A percentile compares a stretch with the other conserved stretches of the same genome.
Conservation (phyloP, 2,113 vertebrate genomes). For the Ranitomeya variabilis region DNA sequence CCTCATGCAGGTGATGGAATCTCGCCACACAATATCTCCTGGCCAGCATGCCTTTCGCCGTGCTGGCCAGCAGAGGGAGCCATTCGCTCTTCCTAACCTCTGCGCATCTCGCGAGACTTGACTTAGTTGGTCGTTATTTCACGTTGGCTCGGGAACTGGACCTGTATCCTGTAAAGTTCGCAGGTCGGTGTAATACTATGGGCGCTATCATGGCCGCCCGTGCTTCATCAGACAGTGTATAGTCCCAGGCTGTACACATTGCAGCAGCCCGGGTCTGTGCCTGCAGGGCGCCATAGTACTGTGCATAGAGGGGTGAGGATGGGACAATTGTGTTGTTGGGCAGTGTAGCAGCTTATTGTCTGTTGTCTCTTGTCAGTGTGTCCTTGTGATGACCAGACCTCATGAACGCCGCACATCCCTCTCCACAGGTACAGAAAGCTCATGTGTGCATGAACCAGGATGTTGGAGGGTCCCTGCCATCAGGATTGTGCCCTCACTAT, state of each 20-base stretch:
- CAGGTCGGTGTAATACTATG: neutral
- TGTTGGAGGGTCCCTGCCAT: too few species aligned
- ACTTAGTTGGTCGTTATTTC: neutral
- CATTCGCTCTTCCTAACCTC: neutral
- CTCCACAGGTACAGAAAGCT: neutral
- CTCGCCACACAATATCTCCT: too few species aligned
- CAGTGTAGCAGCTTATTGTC: too few species aligned
- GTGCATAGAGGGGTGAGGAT: too few species aligned
- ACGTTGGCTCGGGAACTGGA: neutral
- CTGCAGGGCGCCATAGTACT: too few species aligned
- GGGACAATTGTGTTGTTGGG: too few species aligned
- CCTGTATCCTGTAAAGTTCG: neutral
- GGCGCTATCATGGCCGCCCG: neutral
- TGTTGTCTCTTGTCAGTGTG: neutral
- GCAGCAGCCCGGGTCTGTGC: too few species aligned
- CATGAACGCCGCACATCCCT: conserved; percentile 2
- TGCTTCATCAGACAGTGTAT: too few species aligned
- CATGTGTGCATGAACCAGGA: neutral
- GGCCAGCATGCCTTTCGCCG: too few species aligned
- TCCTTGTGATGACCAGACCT: neutral
- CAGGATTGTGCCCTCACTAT: too few species aligned
- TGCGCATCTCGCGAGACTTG: neutral
- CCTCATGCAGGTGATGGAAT: too few species aligned
- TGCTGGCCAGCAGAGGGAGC: neutral
- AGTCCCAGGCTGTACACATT: too few species aligned